Base-by-base conservation (phyloP, 2,888 invertebrate species). In the Drosophila vallismaia region DNA sequence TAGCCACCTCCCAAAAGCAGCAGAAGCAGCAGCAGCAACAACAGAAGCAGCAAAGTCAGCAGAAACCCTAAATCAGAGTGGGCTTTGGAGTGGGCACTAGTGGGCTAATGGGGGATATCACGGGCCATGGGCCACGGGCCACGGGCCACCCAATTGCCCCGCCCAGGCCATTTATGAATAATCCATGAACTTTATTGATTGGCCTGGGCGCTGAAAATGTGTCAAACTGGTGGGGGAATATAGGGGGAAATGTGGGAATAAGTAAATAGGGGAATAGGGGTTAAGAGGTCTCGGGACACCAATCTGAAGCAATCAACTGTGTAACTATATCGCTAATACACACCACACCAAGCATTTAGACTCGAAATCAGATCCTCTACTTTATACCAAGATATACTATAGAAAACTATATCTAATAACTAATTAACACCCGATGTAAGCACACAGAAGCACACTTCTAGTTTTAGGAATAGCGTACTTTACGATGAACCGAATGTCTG, bases 401-500 rank as follows among this genome's bases (percentile, higher is more conserved):
- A 62, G 44, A 24, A 4, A 29, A 54, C 29, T 12, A 19, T 12
- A 31, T 14, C n/a, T 38, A 28, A 42, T 24, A 9, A 12, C 3
- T 8, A 44, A 12, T 36, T 53, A 26, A 40, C 19, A 50, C 33
- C 26, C 44, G 48, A 46, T 48, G 9, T 52, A 50, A 14, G 26
- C 42, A 36, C 42, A 66, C 46, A 49, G 31, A 26, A 26, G 58
- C 28, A 55, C 28, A 55, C 12, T 29, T 33, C 31, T 29, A 26
- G 31, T 63, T n/a, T n/a, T 36, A 44, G 33, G 62, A 52, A 48
- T 40, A 29, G 49, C 33, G 66, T 64, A 63, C 68, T 68, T 66
- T 51, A 62, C 52, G 52, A 63, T 57, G 62, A 85, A 72, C 80
- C 75, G 78, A 90, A 94, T 93, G 94, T 94, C 94, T 94, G 94